Conservation (phyloP, 37 sponge, comb jelly and placozoan genomes). For the Halichondria panicea region DNA sequence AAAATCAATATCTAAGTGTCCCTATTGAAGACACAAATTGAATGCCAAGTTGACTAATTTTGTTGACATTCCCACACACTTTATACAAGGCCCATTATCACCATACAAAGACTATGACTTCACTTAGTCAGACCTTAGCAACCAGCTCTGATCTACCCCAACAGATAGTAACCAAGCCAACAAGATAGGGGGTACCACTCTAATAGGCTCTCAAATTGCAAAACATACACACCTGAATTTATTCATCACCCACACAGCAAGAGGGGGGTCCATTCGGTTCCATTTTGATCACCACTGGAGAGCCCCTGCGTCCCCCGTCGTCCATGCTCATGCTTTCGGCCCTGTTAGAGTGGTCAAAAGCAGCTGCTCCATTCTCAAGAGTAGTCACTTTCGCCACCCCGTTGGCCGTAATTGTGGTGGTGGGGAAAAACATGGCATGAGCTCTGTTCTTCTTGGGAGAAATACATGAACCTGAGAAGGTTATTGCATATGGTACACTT, state of each 20-base stretch:
- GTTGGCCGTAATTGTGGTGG: slow-evolving; percentile 62
- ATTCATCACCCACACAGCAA: slow-evolving; percentile 48
- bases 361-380: slow-evolving; percentile 37
- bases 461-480: slow-evolving; percentile 42
- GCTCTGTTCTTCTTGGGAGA: slow-evolving; percentile 44
- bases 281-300: slow-evolving; percentile 53
- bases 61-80: too few species aligned
- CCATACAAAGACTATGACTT: neutral
- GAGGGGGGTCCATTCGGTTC: slow-evolving; percentile 29
- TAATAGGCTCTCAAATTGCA: neutral
- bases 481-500: slow-evolving; percentile 45
- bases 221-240: neutral
- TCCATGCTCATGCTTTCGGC: slow-evolving; percentile 11
- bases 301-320: slow-evolving; percentile 7
- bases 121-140: neutral
- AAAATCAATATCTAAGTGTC: too few species aligned
- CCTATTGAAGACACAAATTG: too few species aligned
- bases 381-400: slow-evolving; percentile 63
- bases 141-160: neutral
- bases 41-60: too few species aligned
- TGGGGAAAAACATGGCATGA: slow-evolving; percentile 56
- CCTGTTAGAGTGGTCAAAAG: neutral
- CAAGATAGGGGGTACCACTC: neutral
- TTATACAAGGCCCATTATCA: too few species aligned
- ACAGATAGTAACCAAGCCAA: neutral